A percentile compares a stretch with the other conserved stretches of the same genome.
Conservation (phyloP, 2,797 vertebrate species). For the Vireo griseus region DNA sequence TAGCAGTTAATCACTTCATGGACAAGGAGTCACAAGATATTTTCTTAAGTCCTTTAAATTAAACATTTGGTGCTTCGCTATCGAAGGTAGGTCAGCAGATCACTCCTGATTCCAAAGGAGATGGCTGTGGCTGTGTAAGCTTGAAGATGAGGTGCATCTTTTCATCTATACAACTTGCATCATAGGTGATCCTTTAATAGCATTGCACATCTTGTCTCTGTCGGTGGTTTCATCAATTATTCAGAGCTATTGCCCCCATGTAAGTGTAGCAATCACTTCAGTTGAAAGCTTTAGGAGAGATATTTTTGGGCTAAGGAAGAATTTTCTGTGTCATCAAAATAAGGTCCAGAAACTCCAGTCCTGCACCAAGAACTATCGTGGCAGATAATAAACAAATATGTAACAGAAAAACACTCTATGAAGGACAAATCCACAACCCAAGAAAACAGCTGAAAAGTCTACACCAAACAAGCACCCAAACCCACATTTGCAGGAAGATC, state of each 20-base stretch:
- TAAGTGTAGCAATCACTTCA: neutral
- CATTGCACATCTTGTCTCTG: neutral
- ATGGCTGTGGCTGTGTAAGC: neutral
- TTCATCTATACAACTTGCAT: neutral
- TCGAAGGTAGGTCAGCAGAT: neutral
- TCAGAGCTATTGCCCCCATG: neutral
- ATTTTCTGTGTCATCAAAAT: neutral
- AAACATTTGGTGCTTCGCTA: neutral
- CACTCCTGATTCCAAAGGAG: neutral
- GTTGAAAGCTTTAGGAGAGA: neutral
- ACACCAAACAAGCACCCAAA: neutral
- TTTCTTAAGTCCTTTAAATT: neutral
- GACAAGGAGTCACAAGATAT: neutral
- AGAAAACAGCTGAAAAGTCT: neutral
- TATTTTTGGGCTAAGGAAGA: neutral
- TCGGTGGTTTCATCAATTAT: neutral
- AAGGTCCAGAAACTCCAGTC: neutral
- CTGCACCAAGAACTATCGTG: neutral
- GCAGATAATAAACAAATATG: neutral
- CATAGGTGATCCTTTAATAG: neutral
- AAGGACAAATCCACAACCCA: neutral
- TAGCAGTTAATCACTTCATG: neutral
- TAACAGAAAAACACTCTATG: neutral
- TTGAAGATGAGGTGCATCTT: neutral
- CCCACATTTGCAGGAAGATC: accelerated